Base-by-base conservation (phyloP, 2,797 vertebrate genomes). In the Neosilurus mollespiculum region DNA sequence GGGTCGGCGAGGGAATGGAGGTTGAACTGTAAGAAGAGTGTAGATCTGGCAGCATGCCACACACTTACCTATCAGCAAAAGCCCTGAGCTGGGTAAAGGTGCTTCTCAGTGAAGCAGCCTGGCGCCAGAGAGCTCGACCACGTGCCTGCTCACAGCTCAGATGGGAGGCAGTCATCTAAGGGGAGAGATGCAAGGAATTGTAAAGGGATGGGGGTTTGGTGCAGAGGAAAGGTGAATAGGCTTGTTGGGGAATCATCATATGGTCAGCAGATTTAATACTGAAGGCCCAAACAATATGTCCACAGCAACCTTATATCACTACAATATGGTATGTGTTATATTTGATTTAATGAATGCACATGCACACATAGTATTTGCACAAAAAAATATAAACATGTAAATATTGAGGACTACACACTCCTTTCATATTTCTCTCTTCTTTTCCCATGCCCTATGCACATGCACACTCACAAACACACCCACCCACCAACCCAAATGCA, bases 41-140 rank as follows among this genome's bases (percentile, higher is more conserved):
- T 16, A 83, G 76, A 88, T 90, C 85, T 93, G 92, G 92, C 90
- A 84, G 83, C 0, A 69, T 0, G 88, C 90, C 66, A 88, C 37
- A 72, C 81, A n/a, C 93, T 93, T 90, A 97, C 96, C 94, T 95
- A 92, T 96, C 94, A 61, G 94, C 89, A 84, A 92, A 92, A 20
- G 91, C 90, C 84, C 94, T 94, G 58, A 97, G 91, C 85, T 96
- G 95, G n/a, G 93, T 92, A 88, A 96, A 94, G 85, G 92, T 88
- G 87, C 87, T 93, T 73, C 93, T 93, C 65, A 98, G 92, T 4
- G 92, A 93, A 18, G 94, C 90, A n/a, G 94, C 94, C 93, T 96
- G 96, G 92, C 93, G 94, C 96, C 96, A 95, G 84, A 97, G 90
- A 0, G 88, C 91, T 85, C 95, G 91, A 90, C 96, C 81, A 34